A percentile compares a stretch with the other conserved stretches of the same genome.
Evolutionary conservation across 1,140 invertebrate genomes (phyloP).

Genomic region (Heliconius eleuchia): DNA sequence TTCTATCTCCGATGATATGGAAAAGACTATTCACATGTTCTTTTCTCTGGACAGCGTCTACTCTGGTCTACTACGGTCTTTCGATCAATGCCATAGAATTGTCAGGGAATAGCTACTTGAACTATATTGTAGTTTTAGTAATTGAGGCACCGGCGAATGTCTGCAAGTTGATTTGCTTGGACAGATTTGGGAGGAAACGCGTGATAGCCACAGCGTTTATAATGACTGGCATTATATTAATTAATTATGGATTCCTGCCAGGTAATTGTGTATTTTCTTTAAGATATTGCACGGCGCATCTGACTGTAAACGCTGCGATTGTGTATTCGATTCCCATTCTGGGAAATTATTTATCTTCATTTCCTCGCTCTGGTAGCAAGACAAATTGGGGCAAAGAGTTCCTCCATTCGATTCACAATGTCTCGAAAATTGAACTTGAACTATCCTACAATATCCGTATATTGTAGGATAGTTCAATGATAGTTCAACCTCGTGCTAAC

Average conservation of each 20-base stretch:
- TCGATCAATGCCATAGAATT: constrained; percentile 87
- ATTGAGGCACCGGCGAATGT: constrained; percentile 84
- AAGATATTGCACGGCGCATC: not conserved
- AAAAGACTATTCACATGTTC: constrained; percentile 85
- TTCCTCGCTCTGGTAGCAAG: too few species aligned
- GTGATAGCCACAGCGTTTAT: constrained; percentile 83
- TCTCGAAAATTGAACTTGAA: too few species aligned
- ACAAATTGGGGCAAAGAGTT: too few species aligned
- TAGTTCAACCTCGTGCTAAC: too few species aligned
- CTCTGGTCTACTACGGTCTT: constrained; percentile 90
- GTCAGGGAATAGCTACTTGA: constrained; percentile 84
- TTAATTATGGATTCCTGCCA: constrained; percentile 71
- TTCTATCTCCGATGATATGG: constrained; percentile 83
- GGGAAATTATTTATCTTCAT: too few species aligned
- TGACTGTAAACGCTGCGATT: too few species aligned
- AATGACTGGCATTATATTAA: constrained; percentile 81
- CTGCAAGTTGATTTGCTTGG: constrained; percentile 84
- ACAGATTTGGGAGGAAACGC: constrained; percentile 84
- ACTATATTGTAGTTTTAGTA: constrained; percentile 82
- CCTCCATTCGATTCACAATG: too few species aligned
- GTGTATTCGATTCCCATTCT: too few species aligned
- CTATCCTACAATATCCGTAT: too few species aligned
- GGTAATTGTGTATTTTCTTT: constrained; percentile 46
- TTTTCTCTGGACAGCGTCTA: constrained; percentile 87
- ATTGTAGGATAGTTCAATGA: too few species aligned